phyloP scores from a whole-genome alignment of 2,888 invertebrate species.

The Ramazzottius varieornatus region DNA sequence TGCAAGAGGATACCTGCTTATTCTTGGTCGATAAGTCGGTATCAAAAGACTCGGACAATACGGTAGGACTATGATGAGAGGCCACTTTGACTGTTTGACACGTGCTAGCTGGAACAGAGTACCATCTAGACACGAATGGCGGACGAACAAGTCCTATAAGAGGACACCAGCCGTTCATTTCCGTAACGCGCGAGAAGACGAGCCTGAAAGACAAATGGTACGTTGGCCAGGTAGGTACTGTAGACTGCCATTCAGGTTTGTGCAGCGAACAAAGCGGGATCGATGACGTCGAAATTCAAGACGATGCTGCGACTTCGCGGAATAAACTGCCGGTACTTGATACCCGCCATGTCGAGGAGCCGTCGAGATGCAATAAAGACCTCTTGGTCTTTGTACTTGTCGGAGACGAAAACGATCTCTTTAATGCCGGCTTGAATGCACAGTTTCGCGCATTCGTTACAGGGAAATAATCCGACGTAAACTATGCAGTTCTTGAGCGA shows the following conservation, averaged over 20 bases:
- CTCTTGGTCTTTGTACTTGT: slow-evolving; percentile 43
- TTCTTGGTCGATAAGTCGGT: too few species aligned
- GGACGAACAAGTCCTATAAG: too few species aligned
- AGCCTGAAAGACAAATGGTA: too few species aligned
- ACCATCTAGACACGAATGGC: too few species aligned
- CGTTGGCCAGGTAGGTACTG: too few species aligned
- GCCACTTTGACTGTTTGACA: too few species aligned
- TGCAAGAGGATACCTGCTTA: too few species aligned
- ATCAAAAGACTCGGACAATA: too few species aligned
- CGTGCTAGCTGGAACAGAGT: too few species aligned
- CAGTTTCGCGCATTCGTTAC: slow-evolving; percentile 88
- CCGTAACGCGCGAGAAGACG: too few species aligned
- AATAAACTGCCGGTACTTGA: slow-evolving; percentile 32
- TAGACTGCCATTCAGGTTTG: not conserved
- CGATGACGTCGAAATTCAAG: not conserved
- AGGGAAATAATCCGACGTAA: slow-evolving; percentile 74
- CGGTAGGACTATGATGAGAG: too few species aligned
- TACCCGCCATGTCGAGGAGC: slow-evolving; percentile 52
- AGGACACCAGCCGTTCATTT: too few species aligned
- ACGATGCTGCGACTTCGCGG: not conserved
- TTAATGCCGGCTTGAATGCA: slow-evolving; percentile 75
- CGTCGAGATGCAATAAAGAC: slow-evolving; percentile 44
- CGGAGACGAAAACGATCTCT: slow-evolving; percentile 40
- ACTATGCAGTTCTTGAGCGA: slow-evolving; percentile 51
- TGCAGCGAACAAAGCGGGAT: not conserved